Evolutionary conservation across 2,797 vertebrate genomes (phyloP).

Genomic region (Tauraco hartlaubi): DNA sequence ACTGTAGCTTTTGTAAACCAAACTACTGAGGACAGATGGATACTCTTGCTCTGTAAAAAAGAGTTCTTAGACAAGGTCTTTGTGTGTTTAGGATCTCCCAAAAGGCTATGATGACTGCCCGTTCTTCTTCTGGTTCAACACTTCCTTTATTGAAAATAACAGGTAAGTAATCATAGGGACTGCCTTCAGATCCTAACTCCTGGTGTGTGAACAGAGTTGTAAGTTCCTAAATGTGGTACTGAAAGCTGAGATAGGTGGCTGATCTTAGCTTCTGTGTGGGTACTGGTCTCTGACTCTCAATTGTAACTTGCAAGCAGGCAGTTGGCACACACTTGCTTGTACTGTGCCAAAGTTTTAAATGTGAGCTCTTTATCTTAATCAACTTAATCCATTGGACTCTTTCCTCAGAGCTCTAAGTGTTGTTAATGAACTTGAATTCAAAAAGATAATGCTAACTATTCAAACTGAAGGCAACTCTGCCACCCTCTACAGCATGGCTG

Average conservation of each 20-base stretch:
- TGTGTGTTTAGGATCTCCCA: constrained; percentile 85
- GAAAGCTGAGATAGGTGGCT: background rate
- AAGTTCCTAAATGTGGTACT: background rate
- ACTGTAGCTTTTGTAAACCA: background rate
- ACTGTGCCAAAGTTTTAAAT: background rate
- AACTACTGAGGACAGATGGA: background rate
- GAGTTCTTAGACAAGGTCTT: background rate
- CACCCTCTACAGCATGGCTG: background rate
- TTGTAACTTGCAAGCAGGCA: background rate
- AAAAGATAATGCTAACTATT: background rate
- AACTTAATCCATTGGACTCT: background rate
- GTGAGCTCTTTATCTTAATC: background rate
- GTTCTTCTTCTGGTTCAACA: constrained; percentile 98
- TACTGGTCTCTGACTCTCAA: background rate
- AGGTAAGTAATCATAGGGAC: constrained; percentile 79
- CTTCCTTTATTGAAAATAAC: constrained; percentile 89
- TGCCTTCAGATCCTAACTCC: background rate
- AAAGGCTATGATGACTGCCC: constrained; percentile 93
- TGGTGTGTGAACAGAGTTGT: background rate
- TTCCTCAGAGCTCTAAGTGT: background rate
- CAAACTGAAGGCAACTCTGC: background rate
- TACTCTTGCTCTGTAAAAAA: background rate
- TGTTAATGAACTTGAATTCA: background rate
- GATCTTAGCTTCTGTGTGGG: background rate
- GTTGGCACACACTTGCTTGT: background rate